Evolutionary conservation across 1,140 invertebrate genomes (phyloP), one percentile per base, ranked within the genome.

Genomic region (Pogonognathellus flavescens): DNA sequence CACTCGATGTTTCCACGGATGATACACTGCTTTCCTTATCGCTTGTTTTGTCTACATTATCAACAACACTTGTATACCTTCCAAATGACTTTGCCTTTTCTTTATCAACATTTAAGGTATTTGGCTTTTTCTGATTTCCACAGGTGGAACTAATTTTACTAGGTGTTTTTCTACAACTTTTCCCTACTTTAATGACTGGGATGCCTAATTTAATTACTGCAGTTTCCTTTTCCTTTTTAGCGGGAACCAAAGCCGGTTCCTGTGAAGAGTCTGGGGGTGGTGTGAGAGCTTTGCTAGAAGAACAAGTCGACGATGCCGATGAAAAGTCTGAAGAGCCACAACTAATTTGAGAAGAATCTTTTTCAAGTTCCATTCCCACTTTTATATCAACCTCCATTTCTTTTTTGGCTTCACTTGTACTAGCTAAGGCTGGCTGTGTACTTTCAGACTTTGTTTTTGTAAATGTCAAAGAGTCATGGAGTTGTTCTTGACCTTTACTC

Each of bases 191-290:
- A 80, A 84, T 57, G n/a, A 59, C 41, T 31, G 83, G 84, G 52
- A 85, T 80, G 31, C 80, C 80, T 80, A 85, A 85, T 70, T 85
- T 85, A 85, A 85, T 85, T 82, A 85, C 80, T 41, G 84, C 84
- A 66, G 18, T 85, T 53, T 50, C 84, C 83, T 84, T 84, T 59
- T 84, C 83, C 83, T 80, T 80, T 59, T 53, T 84, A 80, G 49
- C 62, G 53, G 83, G 53, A 59, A 83, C 41, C 50, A 18, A 50
- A 50, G 52, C 83, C 62, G 60, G 62, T 84, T 62, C 82, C 20
- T 50, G 59, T 59, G 57, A 18, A 6, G 53, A 14, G 11, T 13
- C 53, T 57, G 53, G 70, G 31, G 70, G 70, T 50, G 70, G 70
- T 18, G 70, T 76, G 70, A 50, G 31, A 76, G 70, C 41, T 50